phyloP scores from a whole-genome alignment of 2,888 invertebrate species.

The Diploptera punctata region DNA sequence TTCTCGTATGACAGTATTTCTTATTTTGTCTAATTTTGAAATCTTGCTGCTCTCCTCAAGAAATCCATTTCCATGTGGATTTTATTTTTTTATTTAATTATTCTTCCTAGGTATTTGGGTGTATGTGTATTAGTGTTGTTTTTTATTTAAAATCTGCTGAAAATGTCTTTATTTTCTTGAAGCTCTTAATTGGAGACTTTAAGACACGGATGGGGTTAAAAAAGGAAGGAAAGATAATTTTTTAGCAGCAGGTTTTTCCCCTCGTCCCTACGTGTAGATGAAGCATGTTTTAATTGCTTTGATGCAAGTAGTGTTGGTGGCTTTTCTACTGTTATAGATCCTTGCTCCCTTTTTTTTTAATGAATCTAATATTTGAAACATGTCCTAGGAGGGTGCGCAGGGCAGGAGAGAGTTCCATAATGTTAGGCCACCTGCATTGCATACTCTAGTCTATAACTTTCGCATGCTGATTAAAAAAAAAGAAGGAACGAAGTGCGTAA shows the following conservation, averaged over 20 bases:
- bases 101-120: no score
- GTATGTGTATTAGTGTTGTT: no score
- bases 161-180: constrained; percentile 20
- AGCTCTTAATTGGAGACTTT: constrained; percentile 31
- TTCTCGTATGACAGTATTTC: no score
- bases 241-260: constrained; percentile 17
- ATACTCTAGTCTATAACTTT: constrained; percentile 26
- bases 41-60: no score
- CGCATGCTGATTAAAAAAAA: constrained; percentile 35
- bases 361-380: constrained; percentile 36
- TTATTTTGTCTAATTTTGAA: no score
- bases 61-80: no score
- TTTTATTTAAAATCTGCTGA: constrained; percentile 17
- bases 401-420: constrained; percentile 3
- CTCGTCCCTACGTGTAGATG: constrained; percentile 25
- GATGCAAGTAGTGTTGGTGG: constrained; percentile 5
- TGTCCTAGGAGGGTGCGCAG: constrained; percentile 1
- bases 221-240: constrained; percentile 3
- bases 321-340: constrained; percentile 16
- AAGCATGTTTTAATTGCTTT: constrained; percentile 40
- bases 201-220: constrained; percentile 9
- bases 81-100: no score
- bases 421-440: constrained; percentile 34
- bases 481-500: constrained; percentile 18
- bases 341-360: constrained; percentile 35